Evolutionary conservation across 1,140 invertebrate species (phyloP).

Genomic region (Aphidius gifuensis): DNA sequence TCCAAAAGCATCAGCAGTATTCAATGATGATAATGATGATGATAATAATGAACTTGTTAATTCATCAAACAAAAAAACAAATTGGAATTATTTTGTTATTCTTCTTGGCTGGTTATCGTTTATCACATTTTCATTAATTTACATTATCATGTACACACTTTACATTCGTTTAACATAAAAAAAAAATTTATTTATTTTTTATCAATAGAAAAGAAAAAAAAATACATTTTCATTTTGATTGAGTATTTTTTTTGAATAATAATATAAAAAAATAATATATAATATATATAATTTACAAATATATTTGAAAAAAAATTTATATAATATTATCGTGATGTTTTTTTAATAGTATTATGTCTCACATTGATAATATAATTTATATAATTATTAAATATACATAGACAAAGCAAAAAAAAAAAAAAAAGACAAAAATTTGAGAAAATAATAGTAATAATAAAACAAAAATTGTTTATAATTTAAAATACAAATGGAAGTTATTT

Average conservation of each 20-base stretch:
- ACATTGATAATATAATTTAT: too few species aligned
- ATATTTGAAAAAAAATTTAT: too few species aligned
- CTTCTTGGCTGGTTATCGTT: constrained; percentile 25
- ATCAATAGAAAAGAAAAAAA: neutral
- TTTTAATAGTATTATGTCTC: too few species aligned
- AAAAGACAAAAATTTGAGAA: neutral
- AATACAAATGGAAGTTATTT: neutral
- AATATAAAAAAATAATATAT: neutral
- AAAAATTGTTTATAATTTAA: neutral
- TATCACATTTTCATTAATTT: constrained; percentile 19
- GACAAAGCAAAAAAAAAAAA: too few species aligned
- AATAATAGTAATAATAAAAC: constrained; percentile 13
- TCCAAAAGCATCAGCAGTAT: constrained; percentile 35
- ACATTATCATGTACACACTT: constrained; percentile 24
- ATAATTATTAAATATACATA: too few species aligned
- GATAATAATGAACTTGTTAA: constrained; percentile 37
- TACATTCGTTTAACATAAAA: constrained; percentile 13
- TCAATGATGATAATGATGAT: constrained; percentile 37
- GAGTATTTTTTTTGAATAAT: neutral
- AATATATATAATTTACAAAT: constrained; percentile 7
- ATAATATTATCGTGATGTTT: too few species aligned
- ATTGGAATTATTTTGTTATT: constrained; percentile 23
- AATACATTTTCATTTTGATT: constrained; percentile 17
- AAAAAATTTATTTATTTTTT: neutral
- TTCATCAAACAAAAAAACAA: constrained; percentile 11